phyloP scores from a whole-genome alignment of 1,140 invertebrate species.

The Muscidifurax raptorellus region DNA sequence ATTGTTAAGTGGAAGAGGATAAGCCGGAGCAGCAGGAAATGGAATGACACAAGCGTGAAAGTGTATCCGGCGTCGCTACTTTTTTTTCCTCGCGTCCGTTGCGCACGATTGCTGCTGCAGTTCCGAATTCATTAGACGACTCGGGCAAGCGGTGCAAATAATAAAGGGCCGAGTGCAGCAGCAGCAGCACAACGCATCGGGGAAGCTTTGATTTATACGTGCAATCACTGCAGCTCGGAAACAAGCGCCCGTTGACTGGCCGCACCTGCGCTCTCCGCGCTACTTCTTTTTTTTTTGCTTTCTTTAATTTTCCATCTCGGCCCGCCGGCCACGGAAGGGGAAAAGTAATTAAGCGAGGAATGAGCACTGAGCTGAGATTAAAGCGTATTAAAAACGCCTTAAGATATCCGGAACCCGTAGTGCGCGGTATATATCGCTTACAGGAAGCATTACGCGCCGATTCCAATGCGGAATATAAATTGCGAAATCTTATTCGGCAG shows the following conservation, averaged over 20 bases:
- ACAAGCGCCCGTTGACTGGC: neutral
- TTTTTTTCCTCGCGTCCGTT: neutral
- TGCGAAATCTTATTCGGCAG: neutral
- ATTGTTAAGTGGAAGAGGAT: slow-evolving; percentile 1
- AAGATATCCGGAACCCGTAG: neutral
- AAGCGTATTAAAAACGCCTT: slow-evolving; percentile 15
- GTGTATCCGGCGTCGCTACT: neutral
- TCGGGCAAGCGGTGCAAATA: neutral
- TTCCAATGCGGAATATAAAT: neutral
- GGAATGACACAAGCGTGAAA: neutral
- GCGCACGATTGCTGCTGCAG: neutral
- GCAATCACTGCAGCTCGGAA: slow-evolving; percentile 5
- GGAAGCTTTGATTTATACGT: slow-evolving; percentile 17
- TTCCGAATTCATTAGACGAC: slow-evolving; percentile 6
- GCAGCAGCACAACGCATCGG: neutral
- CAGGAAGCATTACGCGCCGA: neutral
- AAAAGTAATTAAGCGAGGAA: slow-evolving; percentile 24
- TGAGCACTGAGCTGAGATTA: slow-evolving; percentile 19
- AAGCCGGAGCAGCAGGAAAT: neutral
- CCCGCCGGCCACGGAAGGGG: neutral
- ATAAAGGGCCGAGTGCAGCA: neutral
- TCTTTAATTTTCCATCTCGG: neutral
- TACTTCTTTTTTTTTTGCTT: neutral
- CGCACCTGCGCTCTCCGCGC: neutral
- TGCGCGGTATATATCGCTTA: neutral